Evolutionary conservation across 2,888 invertebrate species (phyloP), one percentile per base, ranked within the genome.

Genomic region (Mamestra brassicae): DNA sequence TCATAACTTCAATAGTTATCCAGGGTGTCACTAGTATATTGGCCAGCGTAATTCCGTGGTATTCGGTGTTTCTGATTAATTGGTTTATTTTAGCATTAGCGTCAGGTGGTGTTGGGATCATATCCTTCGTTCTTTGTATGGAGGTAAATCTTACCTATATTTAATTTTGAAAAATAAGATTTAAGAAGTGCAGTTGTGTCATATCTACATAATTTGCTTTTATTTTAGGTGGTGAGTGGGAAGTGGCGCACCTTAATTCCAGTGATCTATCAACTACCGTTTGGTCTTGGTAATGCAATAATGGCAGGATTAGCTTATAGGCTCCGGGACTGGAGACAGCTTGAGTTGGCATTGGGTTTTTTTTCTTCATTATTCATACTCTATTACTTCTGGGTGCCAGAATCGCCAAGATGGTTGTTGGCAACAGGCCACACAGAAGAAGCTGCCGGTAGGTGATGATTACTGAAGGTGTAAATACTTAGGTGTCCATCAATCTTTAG

Each of bases 71-170:
- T 90, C 85, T 97, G 45, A 45, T 95, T 0, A 88, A 92, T 71
- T 96, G 97, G 92, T 97, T 97, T 87, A 83, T 97, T 38, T 89
- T 97, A 77, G 97, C 97, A 3, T 89, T 97, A 72, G 97, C 97
- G 8, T 97, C 97, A 84, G 97, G 97, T 74, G 98, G 97, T 5
- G 97, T 97, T 47, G 96, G 97, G 80, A 97, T 97, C 34, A 97
- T 97, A 83, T 97, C 97, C 1, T 97, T 98, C 89, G 97, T 98
- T 3, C 92, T 98, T 85, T 97, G 97, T 90, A 97, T 97, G 96
- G 97, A 97, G 95, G 97, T 95, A 89, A 89, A 52, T 76, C 11
- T 58, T 13, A 47, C 0, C 52, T 11, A 26, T 26, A 26, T 26
- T 26, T 26, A 26, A 26, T 26, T 26, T 26, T 26, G 26, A 38